Conservation (phyloP, 2,797 vertebrate genomes). For the Enteromius afrohamiltoni region DNA sequence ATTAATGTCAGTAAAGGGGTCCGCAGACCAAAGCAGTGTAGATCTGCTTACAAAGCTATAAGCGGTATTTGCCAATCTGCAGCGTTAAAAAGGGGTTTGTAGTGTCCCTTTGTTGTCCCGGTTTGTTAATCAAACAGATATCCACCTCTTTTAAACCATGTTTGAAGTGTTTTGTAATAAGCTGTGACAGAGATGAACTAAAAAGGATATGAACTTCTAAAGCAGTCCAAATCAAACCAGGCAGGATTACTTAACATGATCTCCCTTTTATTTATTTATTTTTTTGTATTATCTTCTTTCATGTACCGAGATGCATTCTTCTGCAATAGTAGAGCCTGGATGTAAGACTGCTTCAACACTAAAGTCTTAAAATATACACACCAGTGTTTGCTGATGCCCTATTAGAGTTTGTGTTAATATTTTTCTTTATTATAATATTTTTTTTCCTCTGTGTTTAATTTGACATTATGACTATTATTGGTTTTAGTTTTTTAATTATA, state of each 20-base stretch:
- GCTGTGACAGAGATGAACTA: conserved; percentile 28
- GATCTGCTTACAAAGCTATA: conserved; percentile 46
- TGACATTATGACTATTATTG: too few relatives aligned
- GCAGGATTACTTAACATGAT: conserved; percentile 6
- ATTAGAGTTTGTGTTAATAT: too few relatives aligned
- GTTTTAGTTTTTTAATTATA: too few relatives aligned
- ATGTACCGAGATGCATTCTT: background rate
- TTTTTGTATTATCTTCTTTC: background rate
- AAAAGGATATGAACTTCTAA: conserved; percentile 10
- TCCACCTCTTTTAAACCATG: conserved; percentile 20
- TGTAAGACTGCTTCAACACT: background rate
- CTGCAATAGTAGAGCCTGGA: background rate
- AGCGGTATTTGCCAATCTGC: conserved; percentile 17
- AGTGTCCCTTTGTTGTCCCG: conserved; percentile 43
- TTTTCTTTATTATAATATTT: too few relatives aligned
- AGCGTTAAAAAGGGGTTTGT: conserved; percentile 9
- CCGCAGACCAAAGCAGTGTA: background rate
- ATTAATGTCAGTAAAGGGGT: background rate
- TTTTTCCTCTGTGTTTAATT: too few relatives aligned
- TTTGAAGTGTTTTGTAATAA: conserved; percentile 13
- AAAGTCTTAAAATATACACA: background rate
- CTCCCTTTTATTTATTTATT: background rate
- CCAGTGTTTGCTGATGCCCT: background rate
- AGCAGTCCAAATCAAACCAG: conserved; percentile 12
- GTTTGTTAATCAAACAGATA: conserved; percentile 19